phyloP scores from a whole-genome alignment of 2,888 invertebrate genomes.

The Hydraecia micacea region DNA sequence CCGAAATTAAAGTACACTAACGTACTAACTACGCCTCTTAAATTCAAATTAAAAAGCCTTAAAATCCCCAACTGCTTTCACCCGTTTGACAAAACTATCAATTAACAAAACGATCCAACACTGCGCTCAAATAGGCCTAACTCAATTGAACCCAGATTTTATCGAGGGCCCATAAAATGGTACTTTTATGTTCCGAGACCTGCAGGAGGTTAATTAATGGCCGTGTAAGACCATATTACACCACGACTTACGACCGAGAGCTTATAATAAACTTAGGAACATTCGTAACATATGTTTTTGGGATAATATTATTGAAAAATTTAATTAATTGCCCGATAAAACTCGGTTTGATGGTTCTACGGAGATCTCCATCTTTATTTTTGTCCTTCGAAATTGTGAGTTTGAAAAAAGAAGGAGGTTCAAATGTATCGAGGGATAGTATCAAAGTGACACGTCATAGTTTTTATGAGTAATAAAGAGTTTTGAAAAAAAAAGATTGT shows the following conservation, averaged over 20 bases:
- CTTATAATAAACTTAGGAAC: conserved; percentile 80
- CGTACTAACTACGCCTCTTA: conserved; percentile 33
- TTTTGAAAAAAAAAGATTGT: conserved; percentile 23
- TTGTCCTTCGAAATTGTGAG: conserved; percentile 30
- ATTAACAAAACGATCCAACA: conserved; percentile 54
- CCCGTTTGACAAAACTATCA: conserved; percentile 63
- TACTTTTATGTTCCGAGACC: conserved; percentile 77
- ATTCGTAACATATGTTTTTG: conserved; percentile 83
- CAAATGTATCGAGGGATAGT: conserved; percentile 42
- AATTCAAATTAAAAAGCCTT: conserved; percentile 62
- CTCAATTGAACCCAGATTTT: conserved; percentile 74
- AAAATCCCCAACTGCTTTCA: conserved; percentile 42
- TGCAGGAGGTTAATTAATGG: conserved; percentile 86
- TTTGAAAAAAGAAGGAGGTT: conserved; percentile 38
- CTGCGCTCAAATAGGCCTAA: conserved; percentile 70
- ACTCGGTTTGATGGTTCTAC: conserved; percentile 67
- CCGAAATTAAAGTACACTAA: neutral
- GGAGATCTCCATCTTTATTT: conserved; percentile 59
- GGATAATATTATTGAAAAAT: conserved; percentile 81
- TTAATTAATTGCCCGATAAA: conserved; percentile 81
- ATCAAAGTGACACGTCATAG: conserved; percentile 50
- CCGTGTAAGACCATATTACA: conserved; percentile 81
- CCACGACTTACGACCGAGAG: conserved; percentile 77
- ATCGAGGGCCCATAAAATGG: conserved; percentile 80
- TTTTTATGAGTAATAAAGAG: conserved; percentile 45